Evolutionary conservation across 2,113 vertebrate species (phyloP), one percentile per base, ranked within the genome.

Genomic region (Apodemus sylvaticus): DNA sequence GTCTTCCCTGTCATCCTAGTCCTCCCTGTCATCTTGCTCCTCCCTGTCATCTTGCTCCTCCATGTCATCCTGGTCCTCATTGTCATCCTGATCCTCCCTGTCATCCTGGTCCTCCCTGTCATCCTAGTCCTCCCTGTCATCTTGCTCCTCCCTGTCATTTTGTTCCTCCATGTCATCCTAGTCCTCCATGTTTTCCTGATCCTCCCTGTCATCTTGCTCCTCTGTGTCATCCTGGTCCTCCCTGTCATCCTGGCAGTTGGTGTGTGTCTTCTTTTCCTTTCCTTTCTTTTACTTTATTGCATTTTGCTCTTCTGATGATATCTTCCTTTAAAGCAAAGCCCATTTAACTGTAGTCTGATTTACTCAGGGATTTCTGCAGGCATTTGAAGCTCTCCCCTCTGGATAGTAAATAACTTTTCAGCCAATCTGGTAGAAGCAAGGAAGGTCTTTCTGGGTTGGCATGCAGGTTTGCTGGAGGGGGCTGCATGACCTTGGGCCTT

Each of bases 241-340:
- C n/a, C 39, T 7, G 42, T 76, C 51, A 34, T 34, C 34, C 2
- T 26, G n/a, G 48, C 55, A 42, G 20, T 53, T 77, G 51, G 9
- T 3, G 0, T 29, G 39, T 60, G 42, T 82, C 68, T 81, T 78
- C 36, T 77, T 58, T 26, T 42, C 78, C 45, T 93, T 58, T 51
- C 29, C 73, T 88, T 78, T n/a, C 48, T 64, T 87, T 93, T 51
- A 31, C 68, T 16, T 87, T 51, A 64, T 14, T 96, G 62, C 58
- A n/a, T 45, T 90, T 86, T 81, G 77, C 53, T 66, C 76, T 93
- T 71, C 89, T 92, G 92, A 77, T 53, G 6, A 12, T 83, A 73
- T 93, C 71, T 71, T 68, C 76, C 94, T 91, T 90, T 74, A 92
- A 88, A 68, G 48, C 20, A 29, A 89, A 91, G 89, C 82, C 78